Percentiles rank a stretch among this genome's conserved stretches.
phyloP scores from a whole-genome alignment of 2,113 vertebrate genomes.

The Gavia stellata region DNA sequence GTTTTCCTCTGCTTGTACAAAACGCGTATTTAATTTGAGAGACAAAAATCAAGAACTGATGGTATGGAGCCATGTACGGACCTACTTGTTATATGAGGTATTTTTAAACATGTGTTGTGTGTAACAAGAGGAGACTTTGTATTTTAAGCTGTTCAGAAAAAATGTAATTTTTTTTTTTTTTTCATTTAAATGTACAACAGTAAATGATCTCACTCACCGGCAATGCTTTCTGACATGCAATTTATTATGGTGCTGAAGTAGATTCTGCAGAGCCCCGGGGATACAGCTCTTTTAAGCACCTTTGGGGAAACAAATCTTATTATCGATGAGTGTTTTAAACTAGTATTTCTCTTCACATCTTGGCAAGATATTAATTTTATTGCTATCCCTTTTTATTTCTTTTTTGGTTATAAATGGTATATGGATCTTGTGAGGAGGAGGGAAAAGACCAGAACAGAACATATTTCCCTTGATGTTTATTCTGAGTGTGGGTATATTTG shows the following conservation, averaged over 20 bases:
- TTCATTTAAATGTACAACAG: slow-evolving; percentile 8
- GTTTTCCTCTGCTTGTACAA: not conserved
- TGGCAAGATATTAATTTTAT: not conserved
- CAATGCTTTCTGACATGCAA: slow-evolving; percentile 38
- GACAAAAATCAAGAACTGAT: not conserved
- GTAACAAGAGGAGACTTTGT: not conserved
- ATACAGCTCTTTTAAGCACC: slow-evolving; percentile 20
- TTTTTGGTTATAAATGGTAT: not conserved
- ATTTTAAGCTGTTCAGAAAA: slow-evolving; percentile 43
- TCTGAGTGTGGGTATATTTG: not conserved
- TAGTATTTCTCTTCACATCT: not conserved
- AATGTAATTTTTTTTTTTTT: not conserved
- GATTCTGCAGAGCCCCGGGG: slow-evolving; percentile 15
- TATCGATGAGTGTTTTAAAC: not conserved
- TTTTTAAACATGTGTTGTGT: not conserved
- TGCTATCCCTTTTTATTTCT: not conserved
- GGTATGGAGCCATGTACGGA: not conserved
- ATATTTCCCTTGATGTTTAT: not conserved
- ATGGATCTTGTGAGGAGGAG: not conserved
- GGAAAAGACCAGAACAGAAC: not conserved
- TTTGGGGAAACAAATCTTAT: slow-evolving; percentile 41
- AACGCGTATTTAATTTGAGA: not conserved
- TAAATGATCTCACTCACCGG: slow-evolving; percentile 36
- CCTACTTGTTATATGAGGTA: not conserved
- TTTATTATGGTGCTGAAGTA: slow-evolving; percentile 44